Evolutionary conservation across 2,797 vertebrate genomes (phyloP).

Genomic region (Amblyraja radiata): DNA sequence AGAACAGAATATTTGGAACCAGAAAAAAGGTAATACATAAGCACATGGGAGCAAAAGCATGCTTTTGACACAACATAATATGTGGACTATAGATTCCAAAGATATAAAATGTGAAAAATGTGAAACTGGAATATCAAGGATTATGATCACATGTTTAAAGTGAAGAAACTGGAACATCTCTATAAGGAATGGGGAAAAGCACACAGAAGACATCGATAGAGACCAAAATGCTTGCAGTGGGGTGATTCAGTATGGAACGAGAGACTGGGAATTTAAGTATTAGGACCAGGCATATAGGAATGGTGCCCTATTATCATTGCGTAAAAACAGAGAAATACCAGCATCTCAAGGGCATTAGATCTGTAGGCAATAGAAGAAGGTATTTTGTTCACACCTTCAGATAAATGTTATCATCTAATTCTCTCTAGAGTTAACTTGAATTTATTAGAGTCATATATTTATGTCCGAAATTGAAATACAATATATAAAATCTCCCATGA

Average conservation of each 20-base stretch:
- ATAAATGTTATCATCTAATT: not conserved
- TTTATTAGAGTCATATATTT: conserved; percentile 27
- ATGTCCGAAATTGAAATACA: conserved; percentile 26
- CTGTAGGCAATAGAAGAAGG: not conserved
- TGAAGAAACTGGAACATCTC: not conserved
- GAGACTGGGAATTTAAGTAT: conserved; percentile 1
- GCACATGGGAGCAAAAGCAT: not conserved
- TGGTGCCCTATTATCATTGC: not conserved
- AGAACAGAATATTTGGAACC: not conserved
- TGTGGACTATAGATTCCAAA: conserved; percentile 12
- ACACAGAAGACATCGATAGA: not conserved
- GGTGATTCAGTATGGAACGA: not conserved
- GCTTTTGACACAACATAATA: not conserved
- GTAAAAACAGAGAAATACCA: not conserved
- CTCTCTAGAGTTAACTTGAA: conserved; percentile 23
- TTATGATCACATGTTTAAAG: not conserved
- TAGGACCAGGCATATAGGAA: not conserved
- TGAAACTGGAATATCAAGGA: not conserved
- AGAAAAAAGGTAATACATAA: not conserved
- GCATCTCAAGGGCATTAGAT: not conserved
- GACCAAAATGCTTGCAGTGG: not conserved
- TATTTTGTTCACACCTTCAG: not conserved
- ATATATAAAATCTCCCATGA: conserved; percentile 31
- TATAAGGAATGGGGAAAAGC: not conserved
- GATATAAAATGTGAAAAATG: not conserved